Conservation (phyloP, 2,113 vertebrate genomes). For the human (Homo sapiens) region DNA sequence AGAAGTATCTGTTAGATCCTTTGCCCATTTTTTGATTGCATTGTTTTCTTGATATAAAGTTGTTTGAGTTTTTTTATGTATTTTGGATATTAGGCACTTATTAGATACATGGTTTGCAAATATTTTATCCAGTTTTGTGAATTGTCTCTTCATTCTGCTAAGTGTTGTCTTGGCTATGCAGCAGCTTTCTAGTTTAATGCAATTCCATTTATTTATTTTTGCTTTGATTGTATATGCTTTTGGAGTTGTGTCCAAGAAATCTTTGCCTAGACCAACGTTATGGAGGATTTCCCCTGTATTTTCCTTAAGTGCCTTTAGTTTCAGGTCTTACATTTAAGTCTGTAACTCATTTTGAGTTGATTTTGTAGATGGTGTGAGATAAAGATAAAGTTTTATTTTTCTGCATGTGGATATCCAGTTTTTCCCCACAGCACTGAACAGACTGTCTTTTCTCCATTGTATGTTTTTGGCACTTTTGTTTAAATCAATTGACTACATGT, state of each 20-base stretch:
- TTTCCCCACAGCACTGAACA: background rate
- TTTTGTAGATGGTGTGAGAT: background rate
- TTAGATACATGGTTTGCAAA: too few relatives aligned
- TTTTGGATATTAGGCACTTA: background rate
- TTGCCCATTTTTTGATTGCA: background rate
- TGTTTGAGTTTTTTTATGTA: background rate
- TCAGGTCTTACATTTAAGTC: background rate
- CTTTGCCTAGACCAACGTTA: background rate
- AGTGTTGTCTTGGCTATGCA: background rate
- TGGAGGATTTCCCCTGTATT: background rate
- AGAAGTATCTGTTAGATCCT: background rate
- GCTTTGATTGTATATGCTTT: background rate
- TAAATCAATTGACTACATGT: background rate
- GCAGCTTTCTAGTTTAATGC: background rate
- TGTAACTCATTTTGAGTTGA: background rate
- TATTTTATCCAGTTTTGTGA: background rate
- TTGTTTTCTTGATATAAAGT: background rate
- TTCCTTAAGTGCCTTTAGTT: background rate
- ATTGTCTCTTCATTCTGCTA: background rate
- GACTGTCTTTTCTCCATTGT: background rate
- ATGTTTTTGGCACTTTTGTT: background rate
- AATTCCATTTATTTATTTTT: background rate
- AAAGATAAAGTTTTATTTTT: background rate
- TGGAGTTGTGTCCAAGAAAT: background rate
- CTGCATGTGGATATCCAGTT: background rate